A percentile compares a stretch with the other conserved stretches of the same genome.
phyloP scores from a whole-genome alignment of 2,888 invertebrate genomes.

The Dolichomitus sp. region DNA sequence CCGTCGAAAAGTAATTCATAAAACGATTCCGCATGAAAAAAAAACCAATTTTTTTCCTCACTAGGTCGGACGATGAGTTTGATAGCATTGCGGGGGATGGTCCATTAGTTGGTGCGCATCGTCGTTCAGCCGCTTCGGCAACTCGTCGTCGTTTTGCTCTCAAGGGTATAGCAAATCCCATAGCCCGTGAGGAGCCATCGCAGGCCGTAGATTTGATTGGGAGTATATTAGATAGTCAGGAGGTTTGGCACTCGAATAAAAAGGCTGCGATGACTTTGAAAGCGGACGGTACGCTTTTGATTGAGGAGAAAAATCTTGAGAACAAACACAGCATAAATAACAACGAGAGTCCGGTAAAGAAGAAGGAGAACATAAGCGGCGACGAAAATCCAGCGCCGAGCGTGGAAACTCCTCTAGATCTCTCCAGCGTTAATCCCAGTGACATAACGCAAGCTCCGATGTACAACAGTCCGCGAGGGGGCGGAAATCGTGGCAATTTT shows the following conservation, averaged over 20 bases:
- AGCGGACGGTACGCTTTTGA: constrained; percentile 89
- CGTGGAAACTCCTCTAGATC: constrained; percentile 74
- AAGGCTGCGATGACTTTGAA: constrained; percentile 88
- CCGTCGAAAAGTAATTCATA: neutral
- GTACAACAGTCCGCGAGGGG: constrained; percentile 89
- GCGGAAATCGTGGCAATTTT: constrained; percentile 82
- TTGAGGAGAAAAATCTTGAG: constrained; percentile 62
- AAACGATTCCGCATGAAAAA: neutral
- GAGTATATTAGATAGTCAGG: constrained; percentile 91
- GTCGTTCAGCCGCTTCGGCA: constrained; percentile 76
- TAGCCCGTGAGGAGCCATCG: constrained; percentile 36
- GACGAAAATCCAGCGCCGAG: constrained; percentile 31
- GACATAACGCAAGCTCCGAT: constrained; percentile 88
- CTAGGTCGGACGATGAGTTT: constrained; percentile 77
- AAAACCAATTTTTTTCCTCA: constrained; percentile 44
- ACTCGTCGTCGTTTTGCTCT: constrained; percentile 79
- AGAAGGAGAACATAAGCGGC: constrained; percentile 65
- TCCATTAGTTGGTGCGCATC: constrained; percentile 75
- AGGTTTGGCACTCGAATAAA: constrained; percentile 90
- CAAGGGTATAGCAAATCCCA: constrained; percentile 76
- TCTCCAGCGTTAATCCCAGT: constrained; percentile 77
- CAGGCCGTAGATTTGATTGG: constrained; percentile 88
- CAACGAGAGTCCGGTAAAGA: constrained; percentile 77
- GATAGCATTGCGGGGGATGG: constrained; percentile 73
- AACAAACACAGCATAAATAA: constrained; percentile 74